Evolutionary conservation across 2,797 vertebrate species (phyloP).

Genomic region (Acanthornis magna): DNA sequence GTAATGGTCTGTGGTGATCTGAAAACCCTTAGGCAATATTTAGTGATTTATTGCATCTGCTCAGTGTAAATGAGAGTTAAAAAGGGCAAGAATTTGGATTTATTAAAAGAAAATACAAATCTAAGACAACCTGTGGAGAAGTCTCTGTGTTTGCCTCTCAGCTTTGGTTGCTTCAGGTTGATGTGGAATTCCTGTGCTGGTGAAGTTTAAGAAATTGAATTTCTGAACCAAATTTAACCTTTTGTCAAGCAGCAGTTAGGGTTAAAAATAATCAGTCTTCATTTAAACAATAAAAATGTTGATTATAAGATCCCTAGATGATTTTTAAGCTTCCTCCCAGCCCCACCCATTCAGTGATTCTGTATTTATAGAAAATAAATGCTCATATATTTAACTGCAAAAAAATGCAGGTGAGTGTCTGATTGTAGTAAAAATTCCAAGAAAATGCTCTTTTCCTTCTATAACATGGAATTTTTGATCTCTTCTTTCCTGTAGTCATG

Average conservation of each 20-base stretch:
- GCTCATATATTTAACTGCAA: neutral
- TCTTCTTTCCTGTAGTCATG: neutral
- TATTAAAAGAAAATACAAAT: neutral
- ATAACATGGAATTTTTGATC: neutral
- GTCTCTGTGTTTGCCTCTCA: neutral
- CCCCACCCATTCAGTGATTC: neutral
- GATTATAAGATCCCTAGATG: neutral
- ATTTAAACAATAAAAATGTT: neutral
- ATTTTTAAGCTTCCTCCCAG: too few relatives aligned
- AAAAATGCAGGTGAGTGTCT: neutral
- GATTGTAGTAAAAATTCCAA: neutral
- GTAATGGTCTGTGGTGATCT: neutral
- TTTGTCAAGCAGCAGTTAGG: neutral
- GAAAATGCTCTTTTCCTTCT: neutral
- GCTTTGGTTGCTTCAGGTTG: neutral
- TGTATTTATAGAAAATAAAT: neutral
- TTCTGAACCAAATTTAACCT: neutral
- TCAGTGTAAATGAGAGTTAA: neutral
- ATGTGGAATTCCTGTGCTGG: neutral
- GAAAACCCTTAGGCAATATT: neutral
- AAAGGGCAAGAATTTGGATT: neutral
- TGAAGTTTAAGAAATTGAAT: neutral
- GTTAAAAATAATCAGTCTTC: neutral
- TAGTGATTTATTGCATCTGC: neutral
- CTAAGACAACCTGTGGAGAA: neutral